Evolutionary conservation across 2,888 invertebrate species (phyloP), one percentile per base, ranked within the genome.

Genomic region (Caenorhabditis japonica): DNA sequence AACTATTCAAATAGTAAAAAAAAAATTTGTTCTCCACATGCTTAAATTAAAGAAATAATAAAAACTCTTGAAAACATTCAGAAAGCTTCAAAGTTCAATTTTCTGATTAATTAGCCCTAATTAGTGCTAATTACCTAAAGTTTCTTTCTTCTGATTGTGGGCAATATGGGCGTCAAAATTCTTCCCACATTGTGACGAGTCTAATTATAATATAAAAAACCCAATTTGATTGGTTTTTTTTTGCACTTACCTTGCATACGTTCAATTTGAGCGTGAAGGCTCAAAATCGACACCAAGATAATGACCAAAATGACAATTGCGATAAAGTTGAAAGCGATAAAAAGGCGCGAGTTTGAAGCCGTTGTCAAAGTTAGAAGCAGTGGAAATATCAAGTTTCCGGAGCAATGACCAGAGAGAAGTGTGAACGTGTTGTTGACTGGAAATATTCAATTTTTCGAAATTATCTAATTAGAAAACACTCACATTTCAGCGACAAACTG

Each of bases 271-370:
- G 83, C 79, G 44, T 84, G 83, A 36, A 75, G 64, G 39, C 83
- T 84, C 56, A 84, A 56, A 53, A 84, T 62, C 8, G 72, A 76
- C 17, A 83, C 80, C 38, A 83, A 60, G 47, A 83, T 68, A n/a
- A 82, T 61, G 36, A 82, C 81, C 46, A 84, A 56, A 39, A 82
- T 51, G 13, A 84, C 60, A 21, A 81, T 68, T n/a, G 76, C 62
- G 44, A 83, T 75, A 46, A 84, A 79, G 49, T 75, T 78, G 56
- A 84, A 75, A 3, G 81, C 75, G 41, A 74, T 80, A 62, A 83
- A 81, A 51, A 83, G 64, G 7, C 80, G 78, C 1, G 71, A 75
- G 38, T 75, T 69, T 2, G 72, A 61, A 0, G 75, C 64, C 21
- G 62, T 61, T 3, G 76, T 62, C 25, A 79, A 55, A 15, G 78